Evolutionary conservation across 2,113 vertebrate species (phyloP), one percentile per base, ranked within the genome.

Genomic region (Hypocryptadius cinnamomeus): DNA sequence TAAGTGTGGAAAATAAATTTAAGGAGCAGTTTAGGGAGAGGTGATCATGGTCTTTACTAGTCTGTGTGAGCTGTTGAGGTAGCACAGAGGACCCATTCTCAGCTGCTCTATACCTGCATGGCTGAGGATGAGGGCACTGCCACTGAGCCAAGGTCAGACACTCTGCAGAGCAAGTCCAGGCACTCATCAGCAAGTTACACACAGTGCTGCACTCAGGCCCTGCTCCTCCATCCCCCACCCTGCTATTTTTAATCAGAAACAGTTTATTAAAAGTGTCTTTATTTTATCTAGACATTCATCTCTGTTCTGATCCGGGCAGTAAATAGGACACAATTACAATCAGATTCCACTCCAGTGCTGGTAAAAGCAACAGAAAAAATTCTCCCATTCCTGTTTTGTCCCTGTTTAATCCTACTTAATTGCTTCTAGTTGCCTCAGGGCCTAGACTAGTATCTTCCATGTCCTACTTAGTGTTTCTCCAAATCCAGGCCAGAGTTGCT

Each of bases 141-240:
- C 2, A 1, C 4, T 72, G 35, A 51, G 33, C 16, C 1, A 1
- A 53, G 30, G 10, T 27, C 1, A 0, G 39, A 42, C 30, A 33
- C 22, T 59, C 30, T 72, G 37, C 51, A 83, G 27, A 51, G 24
- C 48, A 69, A 72, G 44, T 37, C 44, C 61, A 79, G 60, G 33
- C 27, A 35, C n/a, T 61, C 64, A 37, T 19, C 64, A 70, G 30
- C 10, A 35, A 51, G 33, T 35, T 50, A 33, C 25, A 44, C 10
- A 5, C 53, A 85, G 39, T 57, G 56, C 40, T 73, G 45, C 15
- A 59, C 59, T 42, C 30, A 68, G 45, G 27, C 6, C 25, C 24
- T 64, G 15, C 35, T 93, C 66, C 68, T 76, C 27, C 37, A 42
- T 17, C 30, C 60, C 25, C 22, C 7, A 28, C 4, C 6, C 21